Percentiles rank a stretch among this genome's conserved stretches.
These are phyloP conservation scores for Psephotus haematonotus DNA, from an alignment of 2,113 vertebrate species.

Conservation along the genomic window DNA sequence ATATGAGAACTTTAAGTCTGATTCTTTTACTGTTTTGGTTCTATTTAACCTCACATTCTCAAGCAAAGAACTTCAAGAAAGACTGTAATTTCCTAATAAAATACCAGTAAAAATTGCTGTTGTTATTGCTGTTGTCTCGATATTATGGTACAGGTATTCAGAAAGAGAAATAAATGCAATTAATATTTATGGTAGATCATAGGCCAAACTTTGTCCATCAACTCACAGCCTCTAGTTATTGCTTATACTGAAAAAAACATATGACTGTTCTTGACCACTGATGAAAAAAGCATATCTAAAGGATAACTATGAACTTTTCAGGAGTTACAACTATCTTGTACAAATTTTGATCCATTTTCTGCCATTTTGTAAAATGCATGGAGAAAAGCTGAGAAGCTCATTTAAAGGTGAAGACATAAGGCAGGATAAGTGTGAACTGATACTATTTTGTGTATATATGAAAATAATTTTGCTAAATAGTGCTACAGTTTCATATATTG, in stretches of 20 bases:
- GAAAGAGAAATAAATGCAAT: not conserved
- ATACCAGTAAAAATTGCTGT: not conserved
- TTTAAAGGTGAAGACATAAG: not conserved
- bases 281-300: not conserved
- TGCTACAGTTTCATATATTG: not conserved
- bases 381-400: not conserved
- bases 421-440: not conserved
- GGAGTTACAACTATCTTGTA: not conserved
- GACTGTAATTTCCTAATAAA: not conserved
- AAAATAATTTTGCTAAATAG: not conserved
- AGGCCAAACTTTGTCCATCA: accelerated
- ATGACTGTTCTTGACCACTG: not conserved
- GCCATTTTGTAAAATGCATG: not conserved
- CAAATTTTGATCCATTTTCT: not conserved
- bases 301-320: not conserved
- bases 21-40: not conserved
- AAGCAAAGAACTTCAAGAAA: not conserved
- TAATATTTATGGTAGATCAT: not conserved
- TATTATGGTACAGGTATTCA: not conserved
- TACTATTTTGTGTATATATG: not conserved
- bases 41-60: not conserved
- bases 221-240: not conserved
- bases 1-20: not conserved
- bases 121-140: not conserved
- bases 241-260: accelerated